Evolutionary conservation across 35 echinoderm and acorn worm genomes (phyloP), one percentile per base, ranked within the genome.

Genomic region (Diadema setosum): DNA sequence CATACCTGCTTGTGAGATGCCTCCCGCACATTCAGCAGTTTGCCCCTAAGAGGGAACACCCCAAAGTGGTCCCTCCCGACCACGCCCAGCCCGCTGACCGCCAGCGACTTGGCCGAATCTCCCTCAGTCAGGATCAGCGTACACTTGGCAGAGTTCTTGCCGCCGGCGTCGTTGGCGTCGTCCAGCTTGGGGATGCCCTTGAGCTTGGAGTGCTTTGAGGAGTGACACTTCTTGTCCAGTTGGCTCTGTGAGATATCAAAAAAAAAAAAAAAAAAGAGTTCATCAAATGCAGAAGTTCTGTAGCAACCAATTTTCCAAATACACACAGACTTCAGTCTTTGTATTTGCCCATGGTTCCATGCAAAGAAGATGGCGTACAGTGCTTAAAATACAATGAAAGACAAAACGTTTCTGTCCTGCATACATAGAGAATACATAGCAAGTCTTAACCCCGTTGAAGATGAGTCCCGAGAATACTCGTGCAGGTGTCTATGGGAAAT

Each of bases 61-160:
- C 93, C 93, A 70, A 90, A 94, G 7, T 82, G 46, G 35, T 94
- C 93, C 31, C 93, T 36, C 11, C 93, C 93, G 20, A 94, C 82
- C 5, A 94, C 87, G 3, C 87, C 87, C 18, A 94, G 93, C 33
- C 93, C 93, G 42, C 93, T 94, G 42, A 94, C 93, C 46, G 93
- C 93, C 93, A 94, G 65, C 26, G 93, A 76, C 58, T 94, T 94
- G 93, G 93, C 93, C 39, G 95, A 97, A 70, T 97, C 95, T 85
- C 95, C 95, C 91, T 97, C 95, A 16, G 95, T 97, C 17, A 97
- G 87, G 42, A 94, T 94, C 20, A 94, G 87, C 27, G 93, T 94
- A 27, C 93, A 94, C 12, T 94, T 81, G 7, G 26, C 37, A 2
- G 93, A 94, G 46, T 75, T 24, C 21, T 70, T 88, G 11, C 81